Evolutionary conservation across 2,888 invertebrate genomes (phyloP).

Genomic region (Steinernema hermaphroditum): DNA sequence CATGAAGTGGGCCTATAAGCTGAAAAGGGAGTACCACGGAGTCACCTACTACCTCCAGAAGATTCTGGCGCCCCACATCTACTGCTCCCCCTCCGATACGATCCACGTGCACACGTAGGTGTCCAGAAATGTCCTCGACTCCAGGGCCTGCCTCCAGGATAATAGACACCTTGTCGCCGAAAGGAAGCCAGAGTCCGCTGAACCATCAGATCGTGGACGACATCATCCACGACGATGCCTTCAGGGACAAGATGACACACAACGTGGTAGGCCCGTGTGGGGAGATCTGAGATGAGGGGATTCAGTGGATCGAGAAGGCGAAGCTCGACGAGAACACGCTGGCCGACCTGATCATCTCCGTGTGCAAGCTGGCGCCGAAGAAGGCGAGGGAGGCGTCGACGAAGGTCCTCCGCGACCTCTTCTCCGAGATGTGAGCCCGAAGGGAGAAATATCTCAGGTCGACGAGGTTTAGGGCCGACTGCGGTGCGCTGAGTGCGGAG

Average conservation of each 20-base stretch:
- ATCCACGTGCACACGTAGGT: constrained; percentile 12
- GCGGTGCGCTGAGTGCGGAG: constrained; percentile 38
- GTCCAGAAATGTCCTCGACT: neutral
- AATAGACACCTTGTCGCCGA: constrained; percentile 29
- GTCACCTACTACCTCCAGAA: constrained; percentile 51
- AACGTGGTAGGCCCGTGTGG: neutral
- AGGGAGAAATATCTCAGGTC: too few relatives aligned
- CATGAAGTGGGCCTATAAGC: constrained; percentile 41
- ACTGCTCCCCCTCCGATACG: constrained; percentile 15
- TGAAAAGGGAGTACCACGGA: constrained; percentile 50
- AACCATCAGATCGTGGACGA: constrained; percentile 31
- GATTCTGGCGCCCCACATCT: constrained; percentile 46
- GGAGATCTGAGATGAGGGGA: neutral
- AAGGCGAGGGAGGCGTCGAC: neutral
- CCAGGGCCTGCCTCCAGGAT: constrained; percentile 24
- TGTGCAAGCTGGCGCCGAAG: constrained; percentile 22
- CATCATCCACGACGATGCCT: constrained; percentile 31
- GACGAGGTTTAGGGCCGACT: neutral
- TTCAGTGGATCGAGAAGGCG: constrained; percentile 29
- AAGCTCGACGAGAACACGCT: constrained; percentile 29
- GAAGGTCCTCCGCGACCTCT: constrained; percentile 29
- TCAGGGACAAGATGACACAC: constrained; percentile 31
- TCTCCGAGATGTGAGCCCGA: constrained; percentile 31
- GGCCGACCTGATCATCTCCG: constrained; percentile 33
- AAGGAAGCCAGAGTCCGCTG: constrained; percentile 12